These are phyloP conservation scores for Mallateleia sp. DNA, from an alignment of 2,888 invertebrate genomes.

Conservation along the genomic window DNA sequence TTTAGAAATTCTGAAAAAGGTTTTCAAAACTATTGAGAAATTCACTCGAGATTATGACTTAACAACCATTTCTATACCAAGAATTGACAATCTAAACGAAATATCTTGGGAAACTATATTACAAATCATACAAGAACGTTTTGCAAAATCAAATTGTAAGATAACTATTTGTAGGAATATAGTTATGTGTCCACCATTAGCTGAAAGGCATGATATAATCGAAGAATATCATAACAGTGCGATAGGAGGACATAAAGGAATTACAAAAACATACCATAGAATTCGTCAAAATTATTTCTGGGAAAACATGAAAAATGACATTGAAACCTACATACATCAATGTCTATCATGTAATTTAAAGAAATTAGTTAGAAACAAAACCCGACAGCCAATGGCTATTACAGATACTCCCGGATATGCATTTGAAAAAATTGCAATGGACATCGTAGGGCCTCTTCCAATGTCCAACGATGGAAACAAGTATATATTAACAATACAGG, in stretches of 20 bases:
- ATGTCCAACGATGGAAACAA: neutral
- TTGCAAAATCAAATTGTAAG: neutral
- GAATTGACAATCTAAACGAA: too few relatives aligned
- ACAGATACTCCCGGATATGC: neutral
- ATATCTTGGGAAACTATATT: too few relatives aligned
- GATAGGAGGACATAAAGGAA: conserved; percentile 1
- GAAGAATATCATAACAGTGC: neutral
- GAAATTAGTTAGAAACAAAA: neutral
- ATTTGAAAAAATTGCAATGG: neutral
- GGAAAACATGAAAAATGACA: neutral
- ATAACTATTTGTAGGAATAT: neutral
- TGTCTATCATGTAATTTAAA: neutral
- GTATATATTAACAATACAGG: neutral
- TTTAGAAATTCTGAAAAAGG: too few relatives aligned
- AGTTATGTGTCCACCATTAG: neutral
- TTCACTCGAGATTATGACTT: too few relatives aligned
- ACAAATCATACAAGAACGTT: too few relatives aligned
- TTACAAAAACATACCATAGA: neutral
- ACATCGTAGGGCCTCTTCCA: neutral
- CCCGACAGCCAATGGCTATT: neutral
- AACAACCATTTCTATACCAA: too few relatives aligned
- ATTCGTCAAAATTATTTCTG: neutral
- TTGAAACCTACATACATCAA: neutral
- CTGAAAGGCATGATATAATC: neutral
- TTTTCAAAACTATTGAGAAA: too few relatives aligned